These are phyloP conservation scores for Drosophila kuntzei DNA, from an alignment of 2,888 invertebrate species.

Conservation along the genomic window DNA sequence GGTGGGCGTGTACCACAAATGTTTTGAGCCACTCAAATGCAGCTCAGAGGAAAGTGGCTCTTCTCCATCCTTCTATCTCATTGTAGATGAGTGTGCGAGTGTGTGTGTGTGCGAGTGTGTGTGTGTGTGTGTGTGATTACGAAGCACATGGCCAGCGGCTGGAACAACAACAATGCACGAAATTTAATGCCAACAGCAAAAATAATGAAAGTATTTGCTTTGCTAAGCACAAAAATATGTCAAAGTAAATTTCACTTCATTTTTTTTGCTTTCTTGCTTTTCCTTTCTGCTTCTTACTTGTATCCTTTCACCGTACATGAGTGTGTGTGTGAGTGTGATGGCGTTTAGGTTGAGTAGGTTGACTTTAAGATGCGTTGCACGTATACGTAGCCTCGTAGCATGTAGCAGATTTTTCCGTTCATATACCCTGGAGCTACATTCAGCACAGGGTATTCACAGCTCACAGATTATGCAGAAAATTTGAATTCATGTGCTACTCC, in stretches of 20 bases:
- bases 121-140: slow-evolving; percentile 39
- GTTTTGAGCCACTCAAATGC: slow-evolving; percentile 80
- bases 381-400: slow-evolving; percentile 68
- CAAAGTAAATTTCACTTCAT: slow-evolving; percentile 82
- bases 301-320: slow-evolving; percentile 54
- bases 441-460: neutral
- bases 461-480: neutral
- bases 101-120: slow-evolving; percentile 17
- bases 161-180: slow-evolving; percentile 67
- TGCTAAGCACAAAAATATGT: slow-evolving; percentile 83
- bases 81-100: slow-evolving; percentile 3
- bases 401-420: slow-evolving; percentile 59
- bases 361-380: slow-evolving; percentile 66
- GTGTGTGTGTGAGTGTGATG: slow-evolving; percentile 24
- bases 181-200: slow-evolving; percentile 82
- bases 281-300: slow-evolving; percentile 23
- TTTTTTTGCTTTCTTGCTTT: slow-evolving; percentile 43
- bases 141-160: slow-evolving; percentile 57
- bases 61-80: neutral
- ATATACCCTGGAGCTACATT: slow-evolving; percentile 20
- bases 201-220: slow-evolving; percentile 83
- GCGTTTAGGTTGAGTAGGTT: slow-evolving; percentile 47
- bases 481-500: too few relatives aligned
- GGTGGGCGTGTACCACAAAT: slow-evolving; percentile 73
- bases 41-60: slow-evolving; percentile 58